phyloP scores from a whole-genome alignment of 1,140 invertebrate species.

The Hyposmocoma kahamanoa region DNA sequence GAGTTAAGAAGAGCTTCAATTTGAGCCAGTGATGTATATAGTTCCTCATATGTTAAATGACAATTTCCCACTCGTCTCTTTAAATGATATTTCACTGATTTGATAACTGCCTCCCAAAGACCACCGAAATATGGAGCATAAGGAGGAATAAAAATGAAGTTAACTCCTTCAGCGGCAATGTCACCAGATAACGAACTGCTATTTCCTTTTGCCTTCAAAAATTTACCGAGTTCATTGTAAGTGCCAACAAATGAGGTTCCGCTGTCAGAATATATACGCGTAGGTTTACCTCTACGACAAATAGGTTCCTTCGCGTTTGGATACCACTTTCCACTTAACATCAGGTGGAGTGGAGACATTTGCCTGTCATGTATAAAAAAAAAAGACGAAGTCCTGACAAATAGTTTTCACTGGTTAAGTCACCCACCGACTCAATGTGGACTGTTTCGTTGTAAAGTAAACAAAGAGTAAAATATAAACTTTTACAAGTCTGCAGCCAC shows the following conservation, averaged over 20 bases:
- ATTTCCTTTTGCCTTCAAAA: slow-evolving; percentile 13
- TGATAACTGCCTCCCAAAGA: slow-evolving; percentile 1
- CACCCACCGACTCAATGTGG: slow-evolving; percentile 31
- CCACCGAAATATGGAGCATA: slow-evolving; percentile 23
- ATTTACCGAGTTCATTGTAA: slow-evolving; percentile 16
- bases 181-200: slow-evolving; percentile 7
- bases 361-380: too few relatives aligned
- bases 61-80: slow-evolving; percentile 15
- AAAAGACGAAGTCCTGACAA: slow-evolving; percentile 13
- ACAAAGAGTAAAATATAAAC: neutral
- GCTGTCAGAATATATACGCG: slow-evolving; percentile 28
- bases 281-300: slow-evolving; percentile 26
- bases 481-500: neutral
- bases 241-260: slow-evolving; percentile 32
- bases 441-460: slow-evolving; percentile 15
- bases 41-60: slow-evolving; percentile 10
- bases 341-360: too few relatives aligned
- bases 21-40: slow-evolving; percentile 12
- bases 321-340: too few relatives aligned
- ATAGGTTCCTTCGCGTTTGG: too few relatives aligned
- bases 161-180: slow-evolving; percentile 14
- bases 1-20: slow-evolving; percentile 10
- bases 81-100: slow-evolving; percentile 21
- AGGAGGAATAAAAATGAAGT: slow-evolving; percentile 19
- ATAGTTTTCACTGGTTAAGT: slow-evolving; percentile 28